phyloP scores from a whole-genome alignment of 2,797 vertebrate genomes.

The Manis javanica region DNA sequence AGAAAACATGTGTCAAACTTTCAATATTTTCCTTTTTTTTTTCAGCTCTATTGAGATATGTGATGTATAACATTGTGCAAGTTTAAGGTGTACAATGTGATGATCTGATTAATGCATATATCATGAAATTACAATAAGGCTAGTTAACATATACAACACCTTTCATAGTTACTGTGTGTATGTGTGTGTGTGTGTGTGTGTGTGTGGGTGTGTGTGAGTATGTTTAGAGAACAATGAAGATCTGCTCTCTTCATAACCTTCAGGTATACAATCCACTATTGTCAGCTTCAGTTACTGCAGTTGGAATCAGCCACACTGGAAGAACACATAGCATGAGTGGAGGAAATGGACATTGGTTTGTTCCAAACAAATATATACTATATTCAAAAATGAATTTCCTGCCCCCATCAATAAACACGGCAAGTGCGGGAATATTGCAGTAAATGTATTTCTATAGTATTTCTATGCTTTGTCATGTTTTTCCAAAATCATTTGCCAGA shows the following conservation, averaged over 20 bases:
- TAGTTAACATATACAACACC: not conserved
- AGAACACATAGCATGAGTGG: not conserved
- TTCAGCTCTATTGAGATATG: not conserved
- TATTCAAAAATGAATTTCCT: not conserved
- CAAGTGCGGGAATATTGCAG: not conserved
- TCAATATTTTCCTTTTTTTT: not conserved
- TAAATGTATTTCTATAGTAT: not conserved
- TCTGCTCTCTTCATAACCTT: not conserved
- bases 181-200: not conserved
- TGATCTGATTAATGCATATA: not conserved
- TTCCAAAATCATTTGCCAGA: not conserved
- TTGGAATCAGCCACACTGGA: not conserved
- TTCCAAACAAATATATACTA: not conserved
- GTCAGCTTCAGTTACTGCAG: not conserved
- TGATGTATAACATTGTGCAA: not conserved
- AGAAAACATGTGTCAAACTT: not conserved
- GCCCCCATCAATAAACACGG: not conserved
- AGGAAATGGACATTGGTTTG: not conserved
- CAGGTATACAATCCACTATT: not conserved
- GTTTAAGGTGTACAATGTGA: not conserved
- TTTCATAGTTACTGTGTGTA: not conserved
- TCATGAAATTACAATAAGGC: not conserved
- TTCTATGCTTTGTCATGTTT: not conserved
- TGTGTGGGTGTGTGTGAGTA: not conserved
- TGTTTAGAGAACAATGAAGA: not conserved